Evolutionary conservation across 2,113 vertebrate genomes (phyloP), one percentile per base, ranked within the genome.

Genomic region (Pluvianellus socialis): DNA sequence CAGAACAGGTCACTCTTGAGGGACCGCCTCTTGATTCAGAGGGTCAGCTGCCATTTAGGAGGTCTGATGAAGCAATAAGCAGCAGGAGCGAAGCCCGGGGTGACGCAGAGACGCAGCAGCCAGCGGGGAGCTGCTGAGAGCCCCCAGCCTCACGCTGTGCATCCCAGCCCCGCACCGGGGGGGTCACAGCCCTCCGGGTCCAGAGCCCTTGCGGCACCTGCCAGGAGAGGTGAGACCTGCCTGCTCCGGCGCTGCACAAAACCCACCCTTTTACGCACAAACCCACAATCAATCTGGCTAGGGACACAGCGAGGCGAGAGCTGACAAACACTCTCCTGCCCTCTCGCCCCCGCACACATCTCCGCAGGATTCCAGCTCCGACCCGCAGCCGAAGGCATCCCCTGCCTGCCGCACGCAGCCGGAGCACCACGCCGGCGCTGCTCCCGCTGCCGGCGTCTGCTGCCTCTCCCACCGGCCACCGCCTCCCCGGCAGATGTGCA

Each of bases 341-440:
- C 55, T 68, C 65, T n/a, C 1, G 0, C 7, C 45, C 14, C 33
- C 2, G 0, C 0, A 0, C 12, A 2, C 38, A 7, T n/a, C 15
- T 45, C 44, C 13, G 33, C 35, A 11, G 47, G 12, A 3, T 42
- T 55, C 50, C 61, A 61, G 70, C 38, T n/a, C 38, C 42, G 11
- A 50, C 49, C 49, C 22, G 49, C 49, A 50, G 49, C 49, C 22
- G 12, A 12, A 50, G 49, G 22, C 49, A 21, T n/a, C 52, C 40
- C 61, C n/a, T 15, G 75, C 63, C 52, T 10, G 7, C 42, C 1
- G 0, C 5, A 5, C 2, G 19, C 27, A 55, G 50, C 44, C 7
- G 0, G 40, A 26, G 47, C 42, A 72, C 21, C 1, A 4, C 11
- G 7, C 28, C 1, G 2, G 44, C 32, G 32, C 19, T 5, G 10